phyloP scores from a whole-genome alignment of 2,888 invertebrate species.

The Axea sp. region DNA sequence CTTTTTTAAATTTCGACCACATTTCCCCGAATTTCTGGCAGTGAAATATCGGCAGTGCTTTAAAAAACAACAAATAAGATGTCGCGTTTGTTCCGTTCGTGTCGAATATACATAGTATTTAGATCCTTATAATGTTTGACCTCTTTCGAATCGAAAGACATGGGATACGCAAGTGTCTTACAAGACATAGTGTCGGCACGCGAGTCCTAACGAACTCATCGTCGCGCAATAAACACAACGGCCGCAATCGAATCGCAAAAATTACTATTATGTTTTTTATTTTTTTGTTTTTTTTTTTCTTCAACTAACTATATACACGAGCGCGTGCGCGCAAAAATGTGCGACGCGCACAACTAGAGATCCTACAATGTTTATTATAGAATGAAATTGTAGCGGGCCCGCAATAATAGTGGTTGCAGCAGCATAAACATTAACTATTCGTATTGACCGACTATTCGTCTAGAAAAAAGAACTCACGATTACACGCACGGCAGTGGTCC shows the following conservation, averaged over 20 bases:
- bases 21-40: conserved; percentile 27
- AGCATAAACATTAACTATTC: conserved; percentile 61
- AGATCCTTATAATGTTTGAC: conserved; percentile 19
- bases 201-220: conserved; percentile 21
- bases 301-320: conserved; percentile 58
- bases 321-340: conserved; percentile 31
- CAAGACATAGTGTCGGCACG: conserved; percentile 53
- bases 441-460: conserved; percentile 65
- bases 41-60: conserved; percentile 65
- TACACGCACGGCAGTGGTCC: conserved; percentile 79
- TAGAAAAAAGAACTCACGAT: conserved; percentile 64
- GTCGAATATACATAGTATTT: conserved; percentile 52
- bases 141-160: conserved; percentile 53
- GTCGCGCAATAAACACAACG: conserved; percentile 54
- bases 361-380: conserved; percentile 68
- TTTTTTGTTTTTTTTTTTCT: conserved; percentile 19
- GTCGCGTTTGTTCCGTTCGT: conserved; percentile 39
- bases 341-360: conserved; percentile 64
- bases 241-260: conserved; percentile 43
- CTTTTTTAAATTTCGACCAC: background rate
- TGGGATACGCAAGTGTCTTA: conserved; percentile 54
- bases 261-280: conserved; percentile 40
- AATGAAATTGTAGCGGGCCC: conserved; percentile 61
- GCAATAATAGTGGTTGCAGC: conserved; percentile 56
- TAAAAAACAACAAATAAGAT: conserved; percentile 22